Percentiles rank a stretch among this genome's conserved stretches.
Evolutionary conservation across 1,140 invertebrate genomes (phyloP).

Genomic region (Helicoverpa armigera): DNA sequence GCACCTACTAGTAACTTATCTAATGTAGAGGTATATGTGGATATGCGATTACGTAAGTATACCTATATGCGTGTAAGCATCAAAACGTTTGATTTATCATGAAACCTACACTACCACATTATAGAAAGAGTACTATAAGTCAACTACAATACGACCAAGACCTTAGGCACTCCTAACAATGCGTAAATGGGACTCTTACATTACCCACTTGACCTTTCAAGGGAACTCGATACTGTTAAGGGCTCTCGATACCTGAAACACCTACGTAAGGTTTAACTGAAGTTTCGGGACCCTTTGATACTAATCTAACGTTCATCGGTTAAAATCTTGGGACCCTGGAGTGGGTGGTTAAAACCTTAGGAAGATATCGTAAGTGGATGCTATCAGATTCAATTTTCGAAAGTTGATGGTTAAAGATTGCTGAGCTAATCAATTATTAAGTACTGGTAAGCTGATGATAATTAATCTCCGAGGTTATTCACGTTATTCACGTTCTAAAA

Average conservation of each 20-base stretch:
- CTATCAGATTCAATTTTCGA: background rate
- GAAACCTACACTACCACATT: too few species aligned
- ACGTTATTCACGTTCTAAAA: background rate
- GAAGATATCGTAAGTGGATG: background rate
- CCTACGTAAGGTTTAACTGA: constrained; percentile 24
- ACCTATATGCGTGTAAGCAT: too few species aligned
- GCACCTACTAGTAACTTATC: too few species aligned
- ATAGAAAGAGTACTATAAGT: too few species aligned
- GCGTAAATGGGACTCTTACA: background rate
- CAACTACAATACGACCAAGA: too few species aligned
- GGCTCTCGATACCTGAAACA: constrained; percentile 8
- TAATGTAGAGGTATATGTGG: too few species aligned
- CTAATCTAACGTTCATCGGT: background rate
- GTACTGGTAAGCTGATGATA: too few species aligned
- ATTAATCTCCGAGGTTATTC: background rate
- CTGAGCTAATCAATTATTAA: too few species aligned
- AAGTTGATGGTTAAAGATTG: too few species aligned
- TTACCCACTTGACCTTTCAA: constrained; percentile 2
- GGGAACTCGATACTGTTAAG: background rate
- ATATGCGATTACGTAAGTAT: too few species aligned
- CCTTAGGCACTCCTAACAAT: background rate
- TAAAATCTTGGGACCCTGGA: background rate
- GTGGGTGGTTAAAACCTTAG: too few species aligned
- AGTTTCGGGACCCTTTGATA: constrained; percentile 8
- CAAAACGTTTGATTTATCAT: too few species aligned